Base-by-base conservation (phyloP, 2,888 invertebrate species). In the Lathronympha strigana region DNA sequence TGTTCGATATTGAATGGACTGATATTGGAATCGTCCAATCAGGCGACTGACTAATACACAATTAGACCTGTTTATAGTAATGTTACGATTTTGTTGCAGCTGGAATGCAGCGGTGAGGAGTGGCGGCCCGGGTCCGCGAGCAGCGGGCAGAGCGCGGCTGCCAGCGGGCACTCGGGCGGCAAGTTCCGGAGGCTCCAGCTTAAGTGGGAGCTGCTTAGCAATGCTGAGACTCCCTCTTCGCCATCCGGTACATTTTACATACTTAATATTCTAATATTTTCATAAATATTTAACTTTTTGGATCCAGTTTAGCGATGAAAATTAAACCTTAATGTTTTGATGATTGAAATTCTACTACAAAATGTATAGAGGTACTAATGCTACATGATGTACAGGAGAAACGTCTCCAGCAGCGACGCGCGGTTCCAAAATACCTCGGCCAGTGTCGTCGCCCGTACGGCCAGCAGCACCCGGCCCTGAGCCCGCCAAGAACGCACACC, bases 171-270 rank as follows among this genome's bases (percentile, higher is more conserved):
- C 72, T 94, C 94, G 5, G 95, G 95, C 9, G 93, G 94, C 67
- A 95, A 95, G 77, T 97, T 96, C 88, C 93, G 95, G 21, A 93
- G 95, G 69, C 86, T 97, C 67, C 96, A 96, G 77, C 94, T 95
- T 78, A 95, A 95, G 77, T 97, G 97, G 97, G 96, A 97, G 80
- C 93, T 95, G 88, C 91, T 96, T 70, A 95, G 95, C 71, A 88
- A 86, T 68, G 91, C 88, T 0, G 92, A 92, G 68, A 91, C 86
- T 67, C 90, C 90, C 1, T 74, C 75, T 31, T 84, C 88, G 0
- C 92, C 92, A 6, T 87, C 92, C 73, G 91, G 92, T 90, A 76
- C 68, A 71, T 67, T 13, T 23, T 47, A n/a, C 3, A 6, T 40
- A 3, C 17, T 5, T 17, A 23, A 8, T 33, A 33, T 33, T 33